phyloP scores from a whole-genome alignment of 2,888 invertebrate genomes.

The Eupithecia inturbata region DNA sequence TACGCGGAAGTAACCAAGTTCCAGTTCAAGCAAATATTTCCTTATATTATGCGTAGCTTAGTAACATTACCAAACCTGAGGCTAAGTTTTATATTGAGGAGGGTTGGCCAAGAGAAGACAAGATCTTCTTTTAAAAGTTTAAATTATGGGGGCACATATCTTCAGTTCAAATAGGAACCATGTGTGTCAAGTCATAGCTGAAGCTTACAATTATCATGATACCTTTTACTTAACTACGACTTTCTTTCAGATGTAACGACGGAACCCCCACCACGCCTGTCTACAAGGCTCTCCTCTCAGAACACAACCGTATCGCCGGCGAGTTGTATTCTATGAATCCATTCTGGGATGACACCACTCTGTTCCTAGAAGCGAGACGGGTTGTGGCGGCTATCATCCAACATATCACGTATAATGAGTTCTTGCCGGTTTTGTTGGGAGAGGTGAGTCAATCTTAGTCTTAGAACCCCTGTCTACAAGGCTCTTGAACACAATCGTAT shows the following conservation, averaged over 20 bases:
- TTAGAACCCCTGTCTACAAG: constrained; percentile 84
- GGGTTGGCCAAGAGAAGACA: background rate
- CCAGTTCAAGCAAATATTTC: no score
- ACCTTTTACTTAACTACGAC: background rate
- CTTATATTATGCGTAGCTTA: no score
- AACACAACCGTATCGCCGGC: constrained; percentile 92
- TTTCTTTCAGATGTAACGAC: constrained; percentile 81
- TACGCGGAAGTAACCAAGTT: no score
- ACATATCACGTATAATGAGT: constrained; percentile 93
- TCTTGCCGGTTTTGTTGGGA: constrained; percentile 90
- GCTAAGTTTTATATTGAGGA: background rate
- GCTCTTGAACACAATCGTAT: constrained; percentile 92
- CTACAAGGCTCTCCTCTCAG: constrained; percentile 88
- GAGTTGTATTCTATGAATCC: constrained; percentile 88
- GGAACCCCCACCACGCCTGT: constrained; percentile 88
- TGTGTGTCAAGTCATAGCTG: background rate
- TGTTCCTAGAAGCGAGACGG: constrained; percentile 90
- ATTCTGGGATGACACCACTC: constrained; percentile 90
- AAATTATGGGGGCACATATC: background rate
- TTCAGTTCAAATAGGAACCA: background rate
- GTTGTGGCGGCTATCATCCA: constrained; percentile 91
- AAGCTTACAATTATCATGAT: background rate
- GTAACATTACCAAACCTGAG: no score
- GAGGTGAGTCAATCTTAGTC: constrained; percentile 77
- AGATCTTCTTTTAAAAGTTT: background rate